Base-by-base conservation (phyloP, 1,140 invertebrate species). In the Drosophila pectinifera region DNA sequence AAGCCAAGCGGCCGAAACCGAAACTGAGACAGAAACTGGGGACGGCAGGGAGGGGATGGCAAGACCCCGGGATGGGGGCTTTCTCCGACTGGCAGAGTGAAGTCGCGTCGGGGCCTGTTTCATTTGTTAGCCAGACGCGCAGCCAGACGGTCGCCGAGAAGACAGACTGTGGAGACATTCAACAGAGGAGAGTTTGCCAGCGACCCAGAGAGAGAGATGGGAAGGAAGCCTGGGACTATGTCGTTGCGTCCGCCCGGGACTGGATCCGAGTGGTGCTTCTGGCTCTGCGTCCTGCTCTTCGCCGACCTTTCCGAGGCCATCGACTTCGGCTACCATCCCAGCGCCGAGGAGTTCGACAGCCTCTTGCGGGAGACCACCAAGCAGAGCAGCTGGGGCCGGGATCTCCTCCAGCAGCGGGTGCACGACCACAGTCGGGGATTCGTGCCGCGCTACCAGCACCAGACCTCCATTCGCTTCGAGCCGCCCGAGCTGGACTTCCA, bases 251-350 rank as follows among this genome's bases (percentile, higher is more conserved):
- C n/a, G n/a, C n/a, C n/a, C n/a, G 61, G 31, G 39, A 65, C 18
- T 34, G 64, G 24, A 26, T 4, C 28, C 28, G 8, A 31, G 28
- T 31, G 39, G 18, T 14, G 16, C 24, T 54, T 36, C 0, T 53
- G 49, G 49, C 49, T 76, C 57, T 38, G 31, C 55, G 28, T 80
- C 16, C 53, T 90, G 57, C 67, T 74, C 59, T 54, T 75, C 20
- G 63, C 69, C 22, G 65, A 55, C 22, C 70, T 73, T 1, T 61
- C 16, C 10, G 28, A 10, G 24, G 80, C 68, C 49, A 86, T 91
- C 31, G 84, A 92, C 26, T 86, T 80, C 39, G 90, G 91, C 58
- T 92, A 92, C 51, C 90, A 92, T 77, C 91, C 91, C 26, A 92
- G 91, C 34, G 90, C 90, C 69, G 91, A 92, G 55, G 91, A 92